Evolutionary conservation across 2,888 invertebrate species (phyloP).

Genomic region (Liopterus haemorrhoidalis): DNA sequence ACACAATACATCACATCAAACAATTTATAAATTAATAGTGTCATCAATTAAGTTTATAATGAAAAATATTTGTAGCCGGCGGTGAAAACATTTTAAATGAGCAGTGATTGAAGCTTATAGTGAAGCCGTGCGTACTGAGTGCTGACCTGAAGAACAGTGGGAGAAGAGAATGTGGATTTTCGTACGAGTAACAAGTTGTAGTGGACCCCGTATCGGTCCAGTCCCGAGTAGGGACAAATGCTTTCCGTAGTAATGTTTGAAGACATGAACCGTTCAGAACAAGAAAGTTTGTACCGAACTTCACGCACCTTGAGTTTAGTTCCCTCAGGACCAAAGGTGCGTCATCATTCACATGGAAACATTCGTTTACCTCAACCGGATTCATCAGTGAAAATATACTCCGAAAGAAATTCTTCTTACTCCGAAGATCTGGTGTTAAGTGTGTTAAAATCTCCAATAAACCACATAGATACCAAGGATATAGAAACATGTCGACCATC

Average conservation of each 20-base stretch:
- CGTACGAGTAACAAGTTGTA: slow-evolving; percentile 13
- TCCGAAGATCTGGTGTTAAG: slow-evolving; percentile 54
- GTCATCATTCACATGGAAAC: slow-evolving; percentile 21
- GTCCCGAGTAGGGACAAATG: slow-evolving; percentile 40
- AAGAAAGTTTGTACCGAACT: slow-evolving; percentile 57
- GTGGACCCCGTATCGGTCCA: too few relatives aligned
- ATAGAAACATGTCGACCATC: slow-evolving; percentile 42
- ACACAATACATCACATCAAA: too few relatives aligned
- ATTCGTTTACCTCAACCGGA: slow-evolving; percentile 18
- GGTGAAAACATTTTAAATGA: too few relatives aligned
- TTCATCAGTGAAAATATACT: slow-evolving; percentile 8
- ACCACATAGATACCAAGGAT: slow-evolving; percentile 43
- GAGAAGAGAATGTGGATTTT: slow-evolving; percentile 15
- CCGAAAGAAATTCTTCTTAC: slow-evolving; percentile 19
- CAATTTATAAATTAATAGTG: too few relatives aligned
- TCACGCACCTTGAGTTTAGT: slow-evolving; percentile 53
- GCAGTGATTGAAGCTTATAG: too few relatives aligned
- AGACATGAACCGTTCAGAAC: slow-evolving; percentile 59
- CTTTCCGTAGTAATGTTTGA: slow-evolving; percentile 47
- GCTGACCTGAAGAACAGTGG: too few relatives aligned
- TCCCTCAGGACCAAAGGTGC: slow-evolving; percentile 34
- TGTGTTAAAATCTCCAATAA: slow-evolving; percentile 55
- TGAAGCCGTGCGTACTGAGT: too few relatives aligned
- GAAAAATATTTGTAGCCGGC: too few relatives aligned
- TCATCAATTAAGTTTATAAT: too few relatives aligned